phyloP scores from a whole-genome alignment of 2,113 vertebrate genomes.

The Macquaria australasica region DNA sequence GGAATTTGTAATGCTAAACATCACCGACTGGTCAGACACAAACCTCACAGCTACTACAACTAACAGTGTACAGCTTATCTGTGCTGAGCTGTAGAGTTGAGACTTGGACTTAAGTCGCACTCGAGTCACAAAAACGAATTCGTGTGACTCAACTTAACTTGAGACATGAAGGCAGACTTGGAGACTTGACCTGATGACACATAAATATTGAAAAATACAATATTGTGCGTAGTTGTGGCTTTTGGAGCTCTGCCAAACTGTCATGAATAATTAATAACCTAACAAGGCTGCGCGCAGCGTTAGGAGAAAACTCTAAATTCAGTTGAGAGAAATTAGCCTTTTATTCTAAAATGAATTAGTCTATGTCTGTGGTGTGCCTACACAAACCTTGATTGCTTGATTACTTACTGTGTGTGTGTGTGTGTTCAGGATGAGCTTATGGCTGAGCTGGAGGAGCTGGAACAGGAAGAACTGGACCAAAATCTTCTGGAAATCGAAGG shows the following conservation, averaged over 20 bases:
- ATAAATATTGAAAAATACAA: background rate
- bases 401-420: background rate
- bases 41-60: background rate
- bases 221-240: background rate
- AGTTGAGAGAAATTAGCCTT: background rate
- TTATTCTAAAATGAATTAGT: background rate
- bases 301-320: background rate
- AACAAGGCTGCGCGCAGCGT: background rate
- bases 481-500: slow-evolving; percentile 93
- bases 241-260: background rate
- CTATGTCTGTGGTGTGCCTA: background rate
- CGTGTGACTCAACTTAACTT: background rate
- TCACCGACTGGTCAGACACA: background rate
- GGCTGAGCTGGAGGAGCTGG: slow-evolving; percentile 96
- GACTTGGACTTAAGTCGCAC: background rate
- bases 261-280: no score
- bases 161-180: background rate
- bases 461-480: slow-evolving; percentile 97
- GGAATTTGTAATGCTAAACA: background rate
- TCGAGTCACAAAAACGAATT: background rate
- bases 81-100: background rate
- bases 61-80: background rate
- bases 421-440: slow-evolving; percentile 92
- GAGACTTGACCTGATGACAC: background rate
- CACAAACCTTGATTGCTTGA: background rate